phyloP scores from a whole-genome alignment of 2,888 invertebrate genomes.

The Uropetala carovei region DNA sequence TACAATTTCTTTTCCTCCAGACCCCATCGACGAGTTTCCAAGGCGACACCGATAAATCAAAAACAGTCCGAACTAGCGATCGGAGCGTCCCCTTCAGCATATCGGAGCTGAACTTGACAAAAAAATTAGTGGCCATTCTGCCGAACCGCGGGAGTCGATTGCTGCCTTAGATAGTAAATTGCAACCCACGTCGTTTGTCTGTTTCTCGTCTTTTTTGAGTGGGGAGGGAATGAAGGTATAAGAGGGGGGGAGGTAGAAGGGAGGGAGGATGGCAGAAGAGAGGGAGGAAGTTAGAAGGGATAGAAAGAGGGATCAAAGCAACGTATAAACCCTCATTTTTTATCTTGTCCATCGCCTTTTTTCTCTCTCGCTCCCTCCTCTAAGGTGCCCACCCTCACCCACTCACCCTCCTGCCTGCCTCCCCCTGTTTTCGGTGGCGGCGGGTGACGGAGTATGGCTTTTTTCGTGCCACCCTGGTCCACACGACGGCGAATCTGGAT shows the following conservation, averaged over 20 bases:
- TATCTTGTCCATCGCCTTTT: background rate
- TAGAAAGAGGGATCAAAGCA: background rate
- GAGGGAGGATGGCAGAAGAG: background rate
- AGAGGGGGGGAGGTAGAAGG: too few species aligned
- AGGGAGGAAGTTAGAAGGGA: background rate
- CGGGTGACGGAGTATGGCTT: background rate
- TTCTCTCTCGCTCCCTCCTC: background rate
- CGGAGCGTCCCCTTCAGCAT: background rate
- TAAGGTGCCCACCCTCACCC: too few species aligned
- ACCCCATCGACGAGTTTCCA: background rate
- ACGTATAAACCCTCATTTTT: background rate
- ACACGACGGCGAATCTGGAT: background rate
- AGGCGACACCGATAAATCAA: slow-evolving; percentile 7
- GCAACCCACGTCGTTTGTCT: slow-evolving; percentile 22
- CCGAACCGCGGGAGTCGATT: background rate
- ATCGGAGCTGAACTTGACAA: background rate
- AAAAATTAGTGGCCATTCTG: background rate
- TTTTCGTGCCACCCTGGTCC: background rate
- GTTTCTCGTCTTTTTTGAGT: background rate
- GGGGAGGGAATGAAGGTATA: too few species aligned
- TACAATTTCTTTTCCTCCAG: background rate
- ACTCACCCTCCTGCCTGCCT: background rate
- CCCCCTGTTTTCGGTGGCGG: background rate
- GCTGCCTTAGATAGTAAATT: slow-evolving; percentile 12
- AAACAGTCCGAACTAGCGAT: background rate